These are phyloP conservation scores for Stenchaetothrips biformis DNA, from an alignment of 2,888 invertebrate genomes.

Conservation along the genomic window DNA sequence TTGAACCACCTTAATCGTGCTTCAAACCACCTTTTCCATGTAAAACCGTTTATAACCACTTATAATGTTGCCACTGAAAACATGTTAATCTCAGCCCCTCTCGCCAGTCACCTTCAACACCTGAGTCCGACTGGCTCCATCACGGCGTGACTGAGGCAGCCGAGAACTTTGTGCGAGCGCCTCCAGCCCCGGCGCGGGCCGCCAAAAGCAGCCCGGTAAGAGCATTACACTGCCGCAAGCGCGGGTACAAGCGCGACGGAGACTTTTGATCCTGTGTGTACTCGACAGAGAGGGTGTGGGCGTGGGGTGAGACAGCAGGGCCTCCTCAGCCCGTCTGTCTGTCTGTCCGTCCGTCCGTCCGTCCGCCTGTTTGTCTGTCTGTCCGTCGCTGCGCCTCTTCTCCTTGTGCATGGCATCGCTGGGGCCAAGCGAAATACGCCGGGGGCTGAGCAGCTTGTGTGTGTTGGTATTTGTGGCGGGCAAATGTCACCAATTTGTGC, in stretches of 20 bases:
- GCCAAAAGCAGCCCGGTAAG: too few species aligned
- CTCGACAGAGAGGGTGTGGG: background rate
- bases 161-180: too few species aligned
- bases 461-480: background rate
- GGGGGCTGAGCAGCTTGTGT: background rate
- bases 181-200: too few species aligned
- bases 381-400: background rate
- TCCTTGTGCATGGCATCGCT: conserved; percentile 7
- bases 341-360: background rate
- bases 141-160: background rate
- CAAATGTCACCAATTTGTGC: conserved; percentile 17
- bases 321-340: background rate
- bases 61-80: too few species aligned
- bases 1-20: too few species aligned
- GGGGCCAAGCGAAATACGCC: conserved; percentile 6
- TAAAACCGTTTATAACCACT: too few species aligned
- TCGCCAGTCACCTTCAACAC: too few species aligned
- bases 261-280: background rate
- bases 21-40: too few species aligned
- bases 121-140: background rate
- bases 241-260: background rate
- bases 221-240: too few species aligned
- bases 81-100: too few species aligned
- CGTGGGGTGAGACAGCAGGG: background rate
- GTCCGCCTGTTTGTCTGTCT: too few species aligned